Evolutionary conservation across 1,140 invertebrate genomes (phyloP), one percentile per base, ranked within the genome.

Genomic region (Pogonus chalceus): DNA sequence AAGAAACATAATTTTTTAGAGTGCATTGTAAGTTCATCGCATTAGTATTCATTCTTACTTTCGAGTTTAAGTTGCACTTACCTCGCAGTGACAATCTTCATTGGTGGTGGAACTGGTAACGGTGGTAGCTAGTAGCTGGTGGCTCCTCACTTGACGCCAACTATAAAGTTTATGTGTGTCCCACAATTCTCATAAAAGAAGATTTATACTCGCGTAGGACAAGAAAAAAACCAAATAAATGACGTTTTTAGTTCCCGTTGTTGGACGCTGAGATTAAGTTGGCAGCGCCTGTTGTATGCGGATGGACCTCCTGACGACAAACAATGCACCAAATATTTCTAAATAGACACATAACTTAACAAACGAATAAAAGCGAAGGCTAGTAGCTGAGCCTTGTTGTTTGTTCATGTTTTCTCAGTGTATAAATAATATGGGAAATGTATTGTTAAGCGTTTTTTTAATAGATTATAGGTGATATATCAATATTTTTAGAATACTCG

Each of bases 131-230:
- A n/a, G n/a, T n/a, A n/a, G 37, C 3, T 43, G 37, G 37, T 43
- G 37, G 37, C 37, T 12, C 37, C 18, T 43, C n/a, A n/a, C 37
- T 43, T 43, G 37, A 43, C 37, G 37, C 37, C 37, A 43, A 43
- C 37, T 43, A 43, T 43, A 43, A 43, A 43, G 7, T 43, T 43
- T 43, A 43, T 43, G 37, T 43, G 37, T 43, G 37, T 43, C 37
- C 37, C 37, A 43, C 37, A 12, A 43, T 43, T 43, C 37, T 43
- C 37, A 43, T 43, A 43, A 43, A 43, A 43, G 37, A 43, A 43
- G 37, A 43, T 43, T 43, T 43, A 43, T 43, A 43, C 37, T 43
- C 37, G 37, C 37, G 18, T 43, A 43, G 9, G 37, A 43, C 37
- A 43, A 43, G 9, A 18, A 43, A 43, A 43, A 43, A 9, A 43